Evolutionary conservation across 2,888 invertebrate species (phyloP).

Genomic region (Resseliella maxima): DNA sequence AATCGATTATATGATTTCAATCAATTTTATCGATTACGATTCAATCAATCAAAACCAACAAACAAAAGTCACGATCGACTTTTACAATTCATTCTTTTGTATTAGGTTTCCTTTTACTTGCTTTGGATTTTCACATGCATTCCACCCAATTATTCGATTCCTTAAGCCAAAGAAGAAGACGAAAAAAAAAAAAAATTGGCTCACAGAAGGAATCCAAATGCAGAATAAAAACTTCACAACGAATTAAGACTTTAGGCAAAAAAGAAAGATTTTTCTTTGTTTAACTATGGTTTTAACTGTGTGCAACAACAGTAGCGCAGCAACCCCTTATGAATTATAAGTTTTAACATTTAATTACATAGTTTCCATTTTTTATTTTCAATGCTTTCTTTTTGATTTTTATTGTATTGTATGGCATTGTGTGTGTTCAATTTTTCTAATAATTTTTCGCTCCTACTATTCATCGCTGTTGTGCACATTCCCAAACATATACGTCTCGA

Average conservation of each 20-base stretch:
- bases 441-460: constrained; percentile 12
- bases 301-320: not conserved
- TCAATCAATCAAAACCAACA: not conserved
- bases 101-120: not conserved
- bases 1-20: too few species aligned
- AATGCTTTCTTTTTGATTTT: not conserved
- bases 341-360: not conserved
- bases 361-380: not conserved
- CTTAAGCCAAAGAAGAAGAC: too few species aligned
- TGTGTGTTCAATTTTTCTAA: not conserved
- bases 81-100: not conserved
- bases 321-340: constrained; percentile 29
- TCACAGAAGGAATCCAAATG: not conserved
- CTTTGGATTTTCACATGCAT: constrained; percentile 6
- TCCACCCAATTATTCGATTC: not conserved
- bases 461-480: not conserved
- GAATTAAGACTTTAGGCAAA: constrained; percentile 28
- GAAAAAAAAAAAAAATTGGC: not conserved
- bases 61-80: not conserved
- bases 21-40: not conserved
- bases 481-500: not conserved
- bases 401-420: not conserved
- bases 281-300: not conserved
- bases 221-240: not conserved
- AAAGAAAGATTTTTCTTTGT: not conserved